phyloP scores from a whole-genome alignment of 1,140 invertebrate species.

The Luehdorfia chinensis region DNA sequence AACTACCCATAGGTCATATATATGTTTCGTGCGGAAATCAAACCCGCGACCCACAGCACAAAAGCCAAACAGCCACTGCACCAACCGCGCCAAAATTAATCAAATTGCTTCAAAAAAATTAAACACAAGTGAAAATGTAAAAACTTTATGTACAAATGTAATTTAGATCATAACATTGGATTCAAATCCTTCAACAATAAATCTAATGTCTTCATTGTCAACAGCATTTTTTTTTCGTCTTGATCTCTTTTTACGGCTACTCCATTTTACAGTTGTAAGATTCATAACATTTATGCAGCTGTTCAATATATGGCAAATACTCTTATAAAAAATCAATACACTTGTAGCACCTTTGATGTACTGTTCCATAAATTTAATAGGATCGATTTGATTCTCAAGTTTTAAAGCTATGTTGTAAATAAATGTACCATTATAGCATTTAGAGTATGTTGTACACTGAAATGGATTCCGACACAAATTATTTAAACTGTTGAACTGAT shows the following conservation, averaged over 20 bases:
- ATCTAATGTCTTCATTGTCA: slow-evolving; percentile 41
- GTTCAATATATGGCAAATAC: slow-evolving; percentile 45
- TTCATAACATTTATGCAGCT: slow-evolving; percentile 38
- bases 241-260: slow-evolving; percentile 34
- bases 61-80: too few species aligned
- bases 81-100: too few species aligned
- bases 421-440: slow-evolving; percentile 84
- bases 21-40: too few species aligned
- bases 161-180: slow-evolving; percentile 56
- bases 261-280: slow-evolving; percentile 32
- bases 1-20: too few species aligned
- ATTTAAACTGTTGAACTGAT: slow-evolving; percentile 81
- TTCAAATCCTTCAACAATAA: slow-evolving; percentile 59
- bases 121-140: too few species aligned
- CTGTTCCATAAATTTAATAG: slow-evolving; percentile 74
- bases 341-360: slow-evolving; percentile 71
- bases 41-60: too few species aligned
- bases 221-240: slow-evolving; percentile 36
- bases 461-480: slow-evolving; percentile 79
- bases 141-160: too few species aligned
- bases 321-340: slow-evolving; percentile 70
- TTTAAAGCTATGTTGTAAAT: slow-evolving; percentile 83
- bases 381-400: slow-evolving; percentile 75
- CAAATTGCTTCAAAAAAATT: too few species aligned
- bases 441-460: slow-evolving; percentile 72